Evolutionary conservation across 1,140 invertebrate species (phyloP).

Genomic region (Aphaenogaster floridana): DNA sequence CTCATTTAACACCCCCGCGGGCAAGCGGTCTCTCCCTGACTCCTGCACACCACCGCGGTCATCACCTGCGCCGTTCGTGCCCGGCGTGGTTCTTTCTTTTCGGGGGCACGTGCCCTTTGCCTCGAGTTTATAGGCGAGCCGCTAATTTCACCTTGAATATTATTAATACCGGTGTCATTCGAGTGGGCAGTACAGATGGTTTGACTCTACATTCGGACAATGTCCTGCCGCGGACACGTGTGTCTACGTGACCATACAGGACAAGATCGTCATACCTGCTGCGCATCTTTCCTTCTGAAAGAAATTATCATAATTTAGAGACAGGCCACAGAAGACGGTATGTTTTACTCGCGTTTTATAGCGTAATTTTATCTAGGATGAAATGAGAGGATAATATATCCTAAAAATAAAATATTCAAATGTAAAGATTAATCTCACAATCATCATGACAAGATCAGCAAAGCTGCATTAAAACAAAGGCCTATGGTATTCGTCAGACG

Average conservation of each 20-base stretch:
- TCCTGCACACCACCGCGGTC: slow-evolving; percentile 4
- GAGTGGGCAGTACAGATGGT: slow-evolving; percentile 58
- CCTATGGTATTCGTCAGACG: slow-evolving; percentile 14
- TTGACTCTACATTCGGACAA: neutral
- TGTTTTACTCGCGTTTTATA: neutral
- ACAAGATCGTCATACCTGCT: neutral
- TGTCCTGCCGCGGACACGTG: slow-evolving; percentile 44
- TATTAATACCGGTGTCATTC: slow-evolving; percentile 72
- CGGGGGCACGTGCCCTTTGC: slow-evolving; percentile 42
- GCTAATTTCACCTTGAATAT: slow-evolving; percentile 78
- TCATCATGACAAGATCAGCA: slow-evolving; percentile 3
- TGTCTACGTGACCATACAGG: neutral
- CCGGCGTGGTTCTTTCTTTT: slow-evolving; percentile 47
- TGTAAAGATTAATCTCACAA: slow-evolving; percentile 6
- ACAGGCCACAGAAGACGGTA: neutral
- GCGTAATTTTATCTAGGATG: neutral
- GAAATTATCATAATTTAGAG: slow-evolving; percentile 16
- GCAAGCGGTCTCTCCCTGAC: slow-evolving; percentile 66
- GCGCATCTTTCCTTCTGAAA: neutral
- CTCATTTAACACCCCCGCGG: slow-evolving; percentile 86
- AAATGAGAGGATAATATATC: neutral
- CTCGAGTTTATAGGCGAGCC: slow-evolving; percentile 34
- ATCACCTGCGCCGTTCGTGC: slow-evolving; percentile 62
- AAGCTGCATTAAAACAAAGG: slow-evolving; percentile 19
- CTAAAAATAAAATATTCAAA: slow-evolving; percentile 14